Base-by-base conservation (phyloP, 2,113 vertebrate genomes). In the Anolis sagrei region DNA sequence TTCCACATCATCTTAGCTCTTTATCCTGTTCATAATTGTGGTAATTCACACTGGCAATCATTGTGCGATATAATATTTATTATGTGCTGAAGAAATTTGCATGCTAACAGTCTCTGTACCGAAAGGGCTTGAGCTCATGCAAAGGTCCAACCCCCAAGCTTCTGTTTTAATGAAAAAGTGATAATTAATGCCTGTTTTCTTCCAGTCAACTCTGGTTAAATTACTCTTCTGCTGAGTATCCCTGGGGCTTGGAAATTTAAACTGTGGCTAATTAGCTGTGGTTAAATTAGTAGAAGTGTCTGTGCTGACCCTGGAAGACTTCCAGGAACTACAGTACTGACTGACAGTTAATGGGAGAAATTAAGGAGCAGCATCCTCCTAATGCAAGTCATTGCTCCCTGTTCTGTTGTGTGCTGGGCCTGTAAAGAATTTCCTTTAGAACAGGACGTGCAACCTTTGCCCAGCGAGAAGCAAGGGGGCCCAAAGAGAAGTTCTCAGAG, bases 121-220 rank as follows among this genome's bases (percentile, higher is more conserved):
- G 27, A 68, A 81, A 32, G 6, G 62, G 29, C 9, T 29, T 11
- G 16, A 62, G 5, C 23, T 4, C 4, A 68, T 36, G 39, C 70
- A 73, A 2, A 73, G 18, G 19, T 19, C 70, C 70, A 68, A 29
- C 16, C 51, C 29, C 68, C 79, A 49, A 16, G 19, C 16, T 73
- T 73, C 62, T 36, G 16, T 19, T n/a, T 18, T 68, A 48, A 80
- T 21, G 18, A 7, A 58, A n/a, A 44, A 27, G 27, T 68, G 39
- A 68, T 29, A 29, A 54, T 54, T 54, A 54, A 29, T 66, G 6
- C 23, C 23, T 27, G 36, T 36, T 39, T 34, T 29, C 7, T 84
- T 84, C 75, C 74, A 54, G 16, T 86, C 61, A 70, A 21, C 25
- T 80, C 58, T 29, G 10, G 44, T 83, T 83, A 54, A 79, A 81